Percentiles rank a stretch among this genome's conserved stretches.
These are phyloP conservation scores for Resseliella maxima DNA, from an alignment of 2,888 invertebrate genomes.

Conservation along the genomic window DNA sequence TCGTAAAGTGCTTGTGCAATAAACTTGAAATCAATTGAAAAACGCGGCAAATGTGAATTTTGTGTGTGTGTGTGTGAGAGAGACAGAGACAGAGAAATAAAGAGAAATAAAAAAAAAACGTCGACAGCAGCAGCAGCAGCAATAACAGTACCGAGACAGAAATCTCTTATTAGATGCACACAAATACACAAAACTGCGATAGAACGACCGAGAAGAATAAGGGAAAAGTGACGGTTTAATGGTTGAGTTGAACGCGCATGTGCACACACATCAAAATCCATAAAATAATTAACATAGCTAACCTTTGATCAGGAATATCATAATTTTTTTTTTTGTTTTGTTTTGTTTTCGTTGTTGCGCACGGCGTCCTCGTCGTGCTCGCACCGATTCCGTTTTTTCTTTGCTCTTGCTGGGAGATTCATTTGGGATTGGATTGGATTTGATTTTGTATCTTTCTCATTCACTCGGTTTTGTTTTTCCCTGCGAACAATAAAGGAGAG, in stretches of 20 bases:
- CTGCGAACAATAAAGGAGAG: too few species aligned
- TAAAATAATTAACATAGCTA: constrained; percentile 51
- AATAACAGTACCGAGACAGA: neutral
- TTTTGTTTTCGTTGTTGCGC: neutral
- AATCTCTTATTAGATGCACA: neutral
- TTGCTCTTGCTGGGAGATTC: neutral
- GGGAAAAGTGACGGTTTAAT: constrained; percentile 12
- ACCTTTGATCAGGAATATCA: constrained; percentile 42
- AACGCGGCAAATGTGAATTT: neutral
- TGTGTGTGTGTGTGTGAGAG: too few species aligned
- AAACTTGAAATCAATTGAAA: constrained; percentile 42
- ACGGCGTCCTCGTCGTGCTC: neutral
- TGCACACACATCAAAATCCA: constrained; percentile 36
- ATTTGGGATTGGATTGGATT: neutral
- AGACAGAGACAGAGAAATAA: neutral
- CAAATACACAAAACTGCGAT: neutral
- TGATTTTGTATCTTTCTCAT: neutral
- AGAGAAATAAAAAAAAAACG: neutral
- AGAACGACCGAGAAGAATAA: neutral
- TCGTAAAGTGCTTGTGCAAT: constrained; percentile 35
- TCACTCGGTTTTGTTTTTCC: neutral
- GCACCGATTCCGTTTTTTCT: neutral
- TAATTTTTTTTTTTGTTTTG: too few species aligned
- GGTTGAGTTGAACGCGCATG: neutral
- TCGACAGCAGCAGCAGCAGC: neutral